Base-by-base conservation (phyloP, 2,113 vertebrate genomes). In the Seriola rivoliana region DNA sequence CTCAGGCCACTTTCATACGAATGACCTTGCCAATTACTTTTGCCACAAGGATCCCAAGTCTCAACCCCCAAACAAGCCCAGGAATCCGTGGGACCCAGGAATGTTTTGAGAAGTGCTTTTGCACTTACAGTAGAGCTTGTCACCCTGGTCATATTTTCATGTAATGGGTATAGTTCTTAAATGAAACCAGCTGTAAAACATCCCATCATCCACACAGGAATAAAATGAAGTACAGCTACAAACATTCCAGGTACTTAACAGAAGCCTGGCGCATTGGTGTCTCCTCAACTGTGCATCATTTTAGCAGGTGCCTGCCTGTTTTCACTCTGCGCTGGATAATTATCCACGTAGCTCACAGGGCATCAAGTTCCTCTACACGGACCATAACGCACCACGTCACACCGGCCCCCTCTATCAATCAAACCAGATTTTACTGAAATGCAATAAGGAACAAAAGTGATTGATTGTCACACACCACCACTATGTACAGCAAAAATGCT, bases 341-440 rank as follows among this genome's bases (percentile, higher is more conserved):
- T 69, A 85, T 72, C 52, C 12, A 70, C 78, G 42, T 8, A 65
- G n/a, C 57, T 46, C 54, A 72, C 72, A 62, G 17, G 21, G 55
- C 78, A 71, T 50, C 25, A 76, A 66, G 68, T 70, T 75, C 57
- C 32, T 76, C 36, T 21, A 59, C 73, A 63, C 19, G 29, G 44
- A 83, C 78, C 64, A 64, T 50, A 80, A 87, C 76, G 50, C 67
- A 57, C 32, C 40, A 10, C 6, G 19, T 57, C 17, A 58, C 50
- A 70, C 64, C 12, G 50, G 4, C 55, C 74, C 50, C 74, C 65
- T 44, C 68, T 36, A 88, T 89, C 75, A 87, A 73, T 87, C 80
- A 85, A 60, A 34, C 21, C 34, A 40, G 42, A 75, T 71, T 76
- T 77, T 65, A 57, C 29, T 52, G 40, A 73, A 79, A 71, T 4